Percentiles rank a stretch among this genome's conserved stretches.
phyloP scores from a whole-genome alignment of 2,888 invertebrate species.

The Philereme vetulata region DNA sequence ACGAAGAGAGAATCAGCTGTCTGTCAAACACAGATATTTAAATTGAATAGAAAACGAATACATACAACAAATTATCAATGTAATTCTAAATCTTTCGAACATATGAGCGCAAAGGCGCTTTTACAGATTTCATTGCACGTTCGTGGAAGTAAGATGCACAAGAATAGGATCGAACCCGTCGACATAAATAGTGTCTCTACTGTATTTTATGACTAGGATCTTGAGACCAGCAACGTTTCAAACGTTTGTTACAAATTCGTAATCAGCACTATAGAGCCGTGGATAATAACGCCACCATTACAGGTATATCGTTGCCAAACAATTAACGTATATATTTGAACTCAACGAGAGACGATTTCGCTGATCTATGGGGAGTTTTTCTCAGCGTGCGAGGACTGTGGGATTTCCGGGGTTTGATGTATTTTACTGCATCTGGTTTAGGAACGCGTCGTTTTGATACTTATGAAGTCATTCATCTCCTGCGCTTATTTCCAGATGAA shows the following conservation, averaged over 20 bases:
- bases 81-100: conserved; percentile 7
- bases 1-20: conserved; percentile 4
- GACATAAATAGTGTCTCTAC: conserved; percentile 21
- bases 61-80: background rate
- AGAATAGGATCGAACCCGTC: conserved; percentile 42
- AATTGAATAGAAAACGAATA: conserved; percentile 6
- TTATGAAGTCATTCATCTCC: conserved; percentile 21
- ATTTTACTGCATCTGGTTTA: conserved; percentile 6
- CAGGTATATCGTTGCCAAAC: conserved; percentile 12
- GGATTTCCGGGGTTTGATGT: conserved; percentile 30
- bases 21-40: background rate
- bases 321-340: conserved; percentile 14
- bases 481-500: conserved; percentile 21
- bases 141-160: conserved; percentile 50
- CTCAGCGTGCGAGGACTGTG: conserved; percentile 29
- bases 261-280: conserved; percentile 15
- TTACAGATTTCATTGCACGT: conserved; percentile 41
- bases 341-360: conserved; percentile 10
- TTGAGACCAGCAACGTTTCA: conserved; percentile 21
- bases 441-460: too few relatives aligned
- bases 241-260: conserved; percentile 5
- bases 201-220: conserved; percentile 34
- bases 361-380: conserved; percentile 26
- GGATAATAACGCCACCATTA: conserved; percentile 17
- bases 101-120: conserved; percentile 14